These are phyloP conservation scores for Wiebesia pumilae DNA, from an alignment of 1,140 invertebrate genomes.

Conservation along the genomic window DNA sequence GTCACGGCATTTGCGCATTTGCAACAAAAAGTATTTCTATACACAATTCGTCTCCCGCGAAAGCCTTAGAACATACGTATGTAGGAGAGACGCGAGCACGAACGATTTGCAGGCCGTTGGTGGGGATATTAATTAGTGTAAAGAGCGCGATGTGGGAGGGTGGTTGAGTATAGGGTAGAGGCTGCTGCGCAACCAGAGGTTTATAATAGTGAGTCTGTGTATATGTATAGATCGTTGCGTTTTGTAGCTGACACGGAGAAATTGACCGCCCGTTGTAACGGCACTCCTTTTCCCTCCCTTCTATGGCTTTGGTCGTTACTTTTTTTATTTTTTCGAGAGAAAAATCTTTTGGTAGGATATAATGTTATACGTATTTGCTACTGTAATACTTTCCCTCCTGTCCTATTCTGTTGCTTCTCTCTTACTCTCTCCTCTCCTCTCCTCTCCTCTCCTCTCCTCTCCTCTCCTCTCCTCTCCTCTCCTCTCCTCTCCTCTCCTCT, in stretches of 20 bases:
- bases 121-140: conserved; percentile 39
- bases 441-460: conserved; percentile 12
- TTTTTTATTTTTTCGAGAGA: background rate
- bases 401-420: too few relatives aligned
- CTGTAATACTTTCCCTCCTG: background rate
- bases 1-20: background rate
- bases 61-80: background rate
- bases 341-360: background rate
- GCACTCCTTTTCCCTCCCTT: conserved; percentile 23
- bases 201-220: conserved; percentile 39
- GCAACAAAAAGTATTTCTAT: background rate
- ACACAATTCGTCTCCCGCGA: background rate
- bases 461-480: background rate
- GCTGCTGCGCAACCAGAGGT: conserved; percentile 35
- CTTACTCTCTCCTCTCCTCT: background rate
- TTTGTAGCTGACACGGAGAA: conserved; percentile 2
- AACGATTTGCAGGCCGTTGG: conserved; percentile 38
- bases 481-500: background rate
- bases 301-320: background rate
- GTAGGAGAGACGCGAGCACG: background rate
- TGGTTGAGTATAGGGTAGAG: background rate
- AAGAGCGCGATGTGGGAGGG: background rate
- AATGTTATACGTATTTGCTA: background rate
- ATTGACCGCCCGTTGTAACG: conserved; percentile 31
- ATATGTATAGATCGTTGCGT: conserved; percentile 28